These are phyloP conservation scores for Contarinia nasturtii DNA, from an alignment of 1,140 invertebrate genomes.

Conservation along the genomic window DNA sequence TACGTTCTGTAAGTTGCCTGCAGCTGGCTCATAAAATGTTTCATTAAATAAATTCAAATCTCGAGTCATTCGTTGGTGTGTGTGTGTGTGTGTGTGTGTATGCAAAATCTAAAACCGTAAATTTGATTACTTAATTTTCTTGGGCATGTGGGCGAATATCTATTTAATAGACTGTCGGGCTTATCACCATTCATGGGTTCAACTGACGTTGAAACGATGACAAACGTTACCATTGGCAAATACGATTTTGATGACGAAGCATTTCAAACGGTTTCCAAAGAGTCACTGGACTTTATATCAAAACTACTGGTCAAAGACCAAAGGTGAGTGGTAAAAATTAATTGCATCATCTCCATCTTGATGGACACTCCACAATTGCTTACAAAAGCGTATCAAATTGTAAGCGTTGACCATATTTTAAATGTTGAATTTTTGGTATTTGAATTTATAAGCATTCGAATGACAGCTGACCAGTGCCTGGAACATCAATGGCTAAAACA, in stretches of 20 bases:
- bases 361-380: slow-evolving; percentile 11
- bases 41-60: no score
- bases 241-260: slow-evolving; percentile 92
- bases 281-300: slow-evolving; percentile 83
- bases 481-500: slow-evolving; percentile 51
- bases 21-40: no score
- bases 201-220: slow-evolving; percentile 91
- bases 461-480: slow-evolving; percentile 51
- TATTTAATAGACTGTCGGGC: slow-evolving; percentile 62
- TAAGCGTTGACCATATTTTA: slow-evolving; percentile 5
- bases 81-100: no score
- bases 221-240: slow-evolving; percentile 85
- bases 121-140: background rate
- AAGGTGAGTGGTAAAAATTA: slow-evolving; percentile 48
- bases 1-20: slow-evolving; percentile 91
- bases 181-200: slow-evolving; percentile 97
- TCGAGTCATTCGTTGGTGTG: no score
- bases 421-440: background rate
- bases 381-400: background rate
- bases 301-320: slow-evolving; percentile 77
- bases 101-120: background rate
- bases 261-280: slow-evolving; percentile 76
- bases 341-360: background rate
- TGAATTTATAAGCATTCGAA: slow-evolving; percentile 35
- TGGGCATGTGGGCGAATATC: background rate